Conservation (phyloP, 2,797 vertebrate species). For the Danio aesculapii region DNA sequence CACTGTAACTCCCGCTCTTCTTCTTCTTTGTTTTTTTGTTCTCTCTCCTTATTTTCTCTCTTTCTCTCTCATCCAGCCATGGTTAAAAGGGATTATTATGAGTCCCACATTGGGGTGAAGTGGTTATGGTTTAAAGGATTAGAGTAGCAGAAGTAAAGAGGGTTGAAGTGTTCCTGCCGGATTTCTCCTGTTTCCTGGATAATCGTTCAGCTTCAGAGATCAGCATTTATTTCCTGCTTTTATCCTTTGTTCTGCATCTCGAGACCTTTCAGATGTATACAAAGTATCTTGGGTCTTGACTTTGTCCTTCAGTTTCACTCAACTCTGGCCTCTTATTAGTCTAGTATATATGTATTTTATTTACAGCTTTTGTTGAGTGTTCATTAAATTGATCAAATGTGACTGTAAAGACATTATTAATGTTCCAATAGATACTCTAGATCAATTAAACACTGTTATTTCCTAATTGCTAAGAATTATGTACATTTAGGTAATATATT, state of each 20-base stretch:
- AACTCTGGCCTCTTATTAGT: background rate
- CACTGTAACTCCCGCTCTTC: background rate
- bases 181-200: conserved; percentile 30
- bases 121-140: conserved; percentile 50
- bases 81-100: conserved; percentile 48
- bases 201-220: conserved; percentile 17
- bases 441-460: too few relatives aligned
- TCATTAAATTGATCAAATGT: too few relatives aligned
- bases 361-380: too few relatives aligned
- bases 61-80: conserved; percentile 33
- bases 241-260: background rate
- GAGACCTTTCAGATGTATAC: background rate
- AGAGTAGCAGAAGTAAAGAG: conserved; percentile 42
- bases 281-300: conserved; percentile 1
- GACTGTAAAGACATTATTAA: too few relatives aligned
- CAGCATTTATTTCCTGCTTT: conserved; percentile 29
- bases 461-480: too few relatives aligned
- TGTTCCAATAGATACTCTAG: too few relatives aligned
- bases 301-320: background rate
- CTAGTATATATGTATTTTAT: too few relatives aligned
- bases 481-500: too few relatives aligned
- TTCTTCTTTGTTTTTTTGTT: background rate
- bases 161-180: conserved; percentile 37
- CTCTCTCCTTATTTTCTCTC: conserved; percentile 28
- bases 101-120: conserved; percentile 36